Conservation (phyloP, 2,113 vertebrate species). For the Tyrannus savana region DNA sequence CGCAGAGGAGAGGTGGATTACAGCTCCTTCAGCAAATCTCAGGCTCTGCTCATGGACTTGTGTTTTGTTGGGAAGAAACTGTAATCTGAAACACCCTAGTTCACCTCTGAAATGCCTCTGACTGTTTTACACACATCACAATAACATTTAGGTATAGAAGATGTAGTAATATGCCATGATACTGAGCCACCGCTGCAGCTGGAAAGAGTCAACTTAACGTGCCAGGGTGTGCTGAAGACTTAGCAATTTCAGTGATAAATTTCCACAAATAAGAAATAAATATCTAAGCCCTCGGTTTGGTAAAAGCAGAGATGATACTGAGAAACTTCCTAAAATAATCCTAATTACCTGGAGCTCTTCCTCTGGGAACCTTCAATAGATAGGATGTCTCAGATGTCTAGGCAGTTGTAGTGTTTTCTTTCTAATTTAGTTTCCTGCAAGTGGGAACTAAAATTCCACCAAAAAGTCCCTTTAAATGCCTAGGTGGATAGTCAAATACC, state of each 20-base stretch:
- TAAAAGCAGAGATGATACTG: background rate
- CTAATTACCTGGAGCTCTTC: background rate
- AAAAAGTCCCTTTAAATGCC: background rate
- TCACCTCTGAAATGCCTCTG: background rate
- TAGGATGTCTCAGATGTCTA: background rate
- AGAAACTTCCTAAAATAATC: background rate
- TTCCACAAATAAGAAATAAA: background rate
- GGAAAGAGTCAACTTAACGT: background rate
- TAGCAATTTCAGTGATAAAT: background rate
- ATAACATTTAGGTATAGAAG: background rate
- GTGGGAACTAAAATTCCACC: background rate
- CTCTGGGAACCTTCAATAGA: background rate
- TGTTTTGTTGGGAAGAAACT: background rate
- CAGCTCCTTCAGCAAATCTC: background rate
- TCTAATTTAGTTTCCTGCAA: background rate
- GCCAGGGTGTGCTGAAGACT: background rate
- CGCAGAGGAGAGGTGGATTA: background rate
- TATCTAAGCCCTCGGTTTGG: background rate
- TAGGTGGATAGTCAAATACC: background rate
- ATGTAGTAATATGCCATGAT: background rate
- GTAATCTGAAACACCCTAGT: background rate
- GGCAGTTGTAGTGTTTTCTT: background rate
- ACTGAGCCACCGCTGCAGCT: background rate
- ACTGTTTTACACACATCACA: accelerated
- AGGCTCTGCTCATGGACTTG: background rate